phyloP scores from a whole-genome alignment of 2,888 invertebrate species.

The Myopa testacea region DNA sequence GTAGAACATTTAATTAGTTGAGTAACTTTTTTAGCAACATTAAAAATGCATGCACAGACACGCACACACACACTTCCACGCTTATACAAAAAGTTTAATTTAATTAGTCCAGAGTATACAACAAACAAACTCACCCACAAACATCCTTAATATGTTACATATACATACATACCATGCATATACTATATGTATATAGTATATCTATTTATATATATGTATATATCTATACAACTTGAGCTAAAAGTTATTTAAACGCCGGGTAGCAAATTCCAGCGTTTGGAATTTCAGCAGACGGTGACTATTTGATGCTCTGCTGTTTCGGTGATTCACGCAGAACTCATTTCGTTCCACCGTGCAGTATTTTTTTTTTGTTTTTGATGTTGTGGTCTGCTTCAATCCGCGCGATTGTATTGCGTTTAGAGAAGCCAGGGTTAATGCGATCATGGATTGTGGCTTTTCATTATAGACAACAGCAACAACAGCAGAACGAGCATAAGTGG shows the following conservation, averaged over 20 bases:
- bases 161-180: not conserved
- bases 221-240: conserved; percentile 1
- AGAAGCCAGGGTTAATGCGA: not conserved
- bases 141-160: not conserved
- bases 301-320: no score
- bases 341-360: not conserved
- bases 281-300: no score
- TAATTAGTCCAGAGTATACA: not conserved
- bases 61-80: not conserved
- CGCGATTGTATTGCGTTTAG: not conserved
- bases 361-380: not conserved
- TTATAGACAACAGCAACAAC: no score
- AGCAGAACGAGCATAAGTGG: no score
- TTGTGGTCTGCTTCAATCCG: not conserved
- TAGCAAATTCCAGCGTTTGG: not conserved
- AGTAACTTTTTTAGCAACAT: conserved; percentile 14
- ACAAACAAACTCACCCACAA: not conserved
- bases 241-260: not conserved
- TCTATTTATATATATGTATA: not conserved
- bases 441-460: not conserved
- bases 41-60: conserved; percentile 2
- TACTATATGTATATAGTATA: not conserved
- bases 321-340: no score
- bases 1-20: conserved; percentile 14
- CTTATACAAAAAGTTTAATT: no score